phyloP scores from a whole-genome alignment of 1,140 invertebrate species.

The Acromyrmex charruanus region DNA sequence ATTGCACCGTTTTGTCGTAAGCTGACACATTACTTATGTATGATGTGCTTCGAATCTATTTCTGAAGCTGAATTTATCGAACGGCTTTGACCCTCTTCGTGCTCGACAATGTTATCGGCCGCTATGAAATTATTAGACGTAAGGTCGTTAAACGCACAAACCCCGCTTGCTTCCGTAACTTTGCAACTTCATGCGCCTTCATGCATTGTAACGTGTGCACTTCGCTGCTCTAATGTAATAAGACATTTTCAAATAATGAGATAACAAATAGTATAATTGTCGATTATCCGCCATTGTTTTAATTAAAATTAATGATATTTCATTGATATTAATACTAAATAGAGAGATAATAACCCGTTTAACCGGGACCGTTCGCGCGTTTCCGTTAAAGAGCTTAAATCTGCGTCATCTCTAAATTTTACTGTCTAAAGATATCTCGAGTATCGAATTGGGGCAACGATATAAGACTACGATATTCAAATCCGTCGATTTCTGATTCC shows the following conservation, averaged over 20 bases:
- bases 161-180: conserved; percentile 12
- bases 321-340: background rate
- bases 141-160: conserved; percentile 55
- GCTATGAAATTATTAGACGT: conserved; percentile 51
- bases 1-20: background rate
- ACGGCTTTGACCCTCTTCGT: conserved; percentile 38
- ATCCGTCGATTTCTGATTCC: conserved; percentile 4
- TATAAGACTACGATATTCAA: background rate
- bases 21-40: conserved; percentile 7
- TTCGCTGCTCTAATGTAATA: background rate
- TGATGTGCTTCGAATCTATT: conserved; percentile 21
- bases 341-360: background rate
- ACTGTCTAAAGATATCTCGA: conserved; percentile 10
- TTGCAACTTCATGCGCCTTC: background rate
- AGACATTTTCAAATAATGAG: background rate
- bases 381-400: background rate
- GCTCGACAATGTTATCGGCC: conserved; percentile 34
- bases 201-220: background rate
- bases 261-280: background rate
- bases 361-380: too few species aligned
- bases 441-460: conserved; percentile 24
- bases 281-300: background rate
- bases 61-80: conserved; percentile 37
- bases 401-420: background rate
- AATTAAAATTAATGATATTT: background rate